phyloP scores from a whole-genome alignment of 1,140 invertebrate genomes.

The Dinothrombium tinctorium region DNA sequence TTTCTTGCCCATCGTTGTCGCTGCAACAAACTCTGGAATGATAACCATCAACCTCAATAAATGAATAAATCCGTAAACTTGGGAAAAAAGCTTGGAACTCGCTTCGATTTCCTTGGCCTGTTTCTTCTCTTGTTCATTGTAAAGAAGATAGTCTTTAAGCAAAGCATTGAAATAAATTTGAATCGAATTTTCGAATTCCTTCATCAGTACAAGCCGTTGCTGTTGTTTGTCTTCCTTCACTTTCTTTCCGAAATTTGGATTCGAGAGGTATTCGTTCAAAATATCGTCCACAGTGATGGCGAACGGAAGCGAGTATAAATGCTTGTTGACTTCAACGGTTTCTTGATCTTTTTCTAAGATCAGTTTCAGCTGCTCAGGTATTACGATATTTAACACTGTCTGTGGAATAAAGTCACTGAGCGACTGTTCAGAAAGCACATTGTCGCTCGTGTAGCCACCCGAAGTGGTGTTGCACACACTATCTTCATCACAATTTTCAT shows the following conservation, averaged over 20 bases:
- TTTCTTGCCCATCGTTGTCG: too few relatives aligned
- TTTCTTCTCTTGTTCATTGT: not conserved
- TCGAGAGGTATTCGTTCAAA: not conserved
- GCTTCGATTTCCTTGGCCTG: not conserved
- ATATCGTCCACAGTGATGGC: not conserved
- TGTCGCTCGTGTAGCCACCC: not conserved
- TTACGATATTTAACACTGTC: not conserved
- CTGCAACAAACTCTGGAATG: slow-evolving; percentile 1
- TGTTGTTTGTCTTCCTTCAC: not conserved
- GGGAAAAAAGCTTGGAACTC: not conserved
- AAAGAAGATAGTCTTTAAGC: slow-evolving; percentile 1
- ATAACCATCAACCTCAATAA: slow-evolving; percentile 1
- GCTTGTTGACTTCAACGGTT: not conserved
- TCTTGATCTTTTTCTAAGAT: not conserved
- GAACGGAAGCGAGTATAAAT: not conserved
- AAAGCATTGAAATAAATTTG: slow-evolving; percentile 7
- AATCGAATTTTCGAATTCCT: slow-evolving; percentile 3
- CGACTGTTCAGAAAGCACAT: not conserved
- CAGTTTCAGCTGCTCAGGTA: not conserved
- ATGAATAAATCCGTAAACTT: slow-evolving; percentile 6
- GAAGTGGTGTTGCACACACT: not conserved
- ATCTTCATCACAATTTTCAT: not conserved
- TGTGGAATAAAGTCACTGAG: not conserved
- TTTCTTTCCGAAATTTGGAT: too few relatives aligned
- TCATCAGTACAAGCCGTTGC: not conserved